These are phyloP conservation scores for Diogma glabrata DNA, from an alignment of 2,888 invertebrate species.

Conservation along the genomic window DNA sequence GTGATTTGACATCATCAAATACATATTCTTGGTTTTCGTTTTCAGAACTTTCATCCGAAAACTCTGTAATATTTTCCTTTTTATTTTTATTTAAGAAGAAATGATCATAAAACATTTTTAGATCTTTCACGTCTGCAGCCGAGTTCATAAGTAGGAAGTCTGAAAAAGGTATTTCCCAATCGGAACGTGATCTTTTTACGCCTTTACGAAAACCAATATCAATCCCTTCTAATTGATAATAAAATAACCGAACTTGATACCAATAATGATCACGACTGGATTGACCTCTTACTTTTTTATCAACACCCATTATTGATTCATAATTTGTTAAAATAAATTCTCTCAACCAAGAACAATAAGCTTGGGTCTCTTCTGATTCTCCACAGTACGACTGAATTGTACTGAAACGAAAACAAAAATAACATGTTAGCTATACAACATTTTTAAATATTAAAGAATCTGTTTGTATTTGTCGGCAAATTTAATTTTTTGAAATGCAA, in stretches of 20 bases:
- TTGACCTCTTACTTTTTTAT: conserved; percentile 43
- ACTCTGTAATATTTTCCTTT: conserved; percentile 33
- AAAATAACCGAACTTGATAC: conserved; percentile 72
- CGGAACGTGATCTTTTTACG: conserved; percentile 49
- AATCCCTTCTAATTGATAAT: conserved; percentile 67
- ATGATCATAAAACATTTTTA: conserved; percentile 33
- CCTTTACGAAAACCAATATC: conserved; percentile 63
- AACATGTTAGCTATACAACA: too few species aligned
- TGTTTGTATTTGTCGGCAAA: too few species aligned
- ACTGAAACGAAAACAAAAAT: conserved; percentile 20
- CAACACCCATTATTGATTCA: conserved; percentile 47
- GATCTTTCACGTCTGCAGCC: conserved; percentile 59
- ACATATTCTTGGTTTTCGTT: too few species aligned
- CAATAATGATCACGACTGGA: conserved; percentile 59
- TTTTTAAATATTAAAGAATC: too few species aligned
- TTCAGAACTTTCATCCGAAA: too few species aligned
- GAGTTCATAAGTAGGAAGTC: conserved; percentile 67
- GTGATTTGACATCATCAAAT: conserved; percentile 23
- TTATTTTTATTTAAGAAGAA: too few species aligned
- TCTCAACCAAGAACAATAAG: conserved; percentile 38
- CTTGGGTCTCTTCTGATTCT: conserved; percentile 31
- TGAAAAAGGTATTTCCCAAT: conserved; percentile 46
- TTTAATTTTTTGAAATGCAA: too few species aligned
- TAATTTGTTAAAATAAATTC: conserved; percentile 48
- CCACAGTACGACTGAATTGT: conserved; percentile 35